These are phyloP conservation scores for Carcinoscorpius rotundicauda DNA, from an alignment of 1,140 invertebrate species.

Conservation along the genomic window DNA sequence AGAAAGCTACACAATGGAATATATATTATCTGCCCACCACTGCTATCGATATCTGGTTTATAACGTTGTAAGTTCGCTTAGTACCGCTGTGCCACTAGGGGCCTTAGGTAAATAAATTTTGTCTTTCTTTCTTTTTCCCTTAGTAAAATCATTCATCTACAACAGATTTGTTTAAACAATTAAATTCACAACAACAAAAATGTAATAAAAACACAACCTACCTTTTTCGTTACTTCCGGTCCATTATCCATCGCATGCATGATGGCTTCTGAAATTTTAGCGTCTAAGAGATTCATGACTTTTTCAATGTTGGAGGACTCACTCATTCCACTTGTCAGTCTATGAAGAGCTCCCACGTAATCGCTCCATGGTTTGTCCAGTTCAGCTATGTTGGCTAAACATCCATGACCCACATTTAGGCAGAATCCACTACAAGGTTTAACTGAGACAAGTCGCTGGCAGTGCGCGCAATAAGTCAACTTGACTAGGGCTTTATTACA, in stretches of 20 bases:
- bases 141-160: no score
- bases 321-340: slow-evolving; percentile 51
- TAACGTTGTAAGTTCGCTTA: no score
- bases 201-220: slow-evolving; percentile 35
- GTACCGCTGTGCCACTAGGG: no score
- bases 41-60: no score
- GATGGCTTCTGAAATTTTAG: slow-evolving; percentile 73
- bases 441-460: slow-evolving; percentile 48
- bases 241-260: slow-evolving; percentile 76
- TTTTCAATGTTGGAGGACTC: slow-evolving; percentile 56
- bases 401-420: slow-evolving; percentile 62
- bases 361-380: slow-evolving; percentile 70
- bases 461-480: slow-evolving; percentile 66
- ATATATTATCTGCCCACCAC: no score
- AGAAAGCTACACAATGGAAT: no score
- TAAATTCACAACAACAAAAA: no score
- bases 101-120: no score
- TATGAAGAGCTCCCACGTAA: slow-evolving; percentile 61
- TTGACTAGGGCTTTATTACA: slow-evolving; percentile 59
- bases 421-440: slow-evolving; percentile 72
- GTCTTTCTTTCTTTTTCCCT: no score
- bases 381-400: slow-evolving; percentile 46
- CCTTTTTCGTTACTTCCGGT: slow-evolving; percentile 61
- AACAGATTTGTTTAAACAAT: no score
- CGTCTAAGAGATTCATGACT: slow-evolving; percentile 60